Evolutionary conservation across 2,113 vertebrate genomes (phyloP).

Genomic region (Syngnathus floridae): DNA sequence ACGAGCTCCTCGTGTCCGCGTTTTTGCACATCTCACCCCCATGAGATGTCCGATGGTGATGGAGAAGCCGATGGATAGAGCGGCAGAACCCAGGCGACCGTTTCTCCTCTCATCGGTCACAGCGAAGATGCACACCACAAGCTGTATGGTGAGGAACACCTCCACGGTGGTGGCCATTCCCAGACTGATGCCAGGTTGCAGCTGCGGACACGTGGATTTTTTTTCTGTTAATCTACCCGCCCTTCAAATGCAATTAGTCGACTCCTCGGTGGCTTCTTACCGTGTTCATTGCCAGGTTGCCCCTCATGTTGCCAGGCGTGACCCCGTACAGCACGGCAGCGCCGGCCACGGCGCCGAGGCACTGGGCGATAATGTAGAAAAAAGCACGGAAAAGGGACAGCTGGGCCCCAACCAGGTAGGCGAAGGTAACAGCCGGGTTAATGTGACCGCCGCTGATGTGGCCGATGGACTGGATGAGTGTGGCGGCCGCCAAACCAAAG

Average conservation of each 20-base stretch:
- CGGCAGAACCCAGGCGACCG: constrained; percentile 78
- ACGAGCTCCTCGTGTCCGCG: background rate
- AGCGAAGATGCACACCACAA: constrained; percentile 84
- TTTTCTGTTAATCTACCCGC: background rate
- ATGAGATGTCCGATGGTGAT: constrained; percentile 87
- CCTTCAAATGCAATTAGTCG: background rate
- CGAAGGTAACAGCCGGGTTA: constrained; percentile 89
- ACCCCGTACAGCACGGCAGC: constrained; percentile 85
- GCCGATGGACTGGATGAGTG: constrained; percentile 83
- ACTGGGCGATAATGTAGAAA: constrained; percentile 84
- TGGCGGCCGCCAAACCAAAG: constrained; percentile 87
- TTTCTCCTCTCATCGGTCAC: constrained; percentile 86
- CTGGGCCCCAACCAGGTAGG: constrained; percentile 86
- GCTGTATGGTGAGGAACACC: constrained; percentile 86
- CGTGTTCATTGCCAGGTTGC: constrained; percentile 84
- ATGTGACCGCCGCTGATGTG: constrained; percentile 89
- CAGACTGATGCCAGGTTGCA: constrained; percentile 82
- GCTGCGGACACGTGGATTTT: constrained; percentile 52
- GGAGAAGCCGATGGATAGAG: constrained; percentile 87
- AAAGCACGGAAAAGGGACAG: constrained; percentile 84
- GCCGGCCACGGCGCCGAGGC: constrained; percentile 84
- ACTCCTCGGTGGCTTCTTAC: constrained; percentile 62
- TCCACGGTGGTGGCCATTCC: constrained; percentile 88
- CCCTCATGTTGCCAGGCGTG: constrained; percentile 80
- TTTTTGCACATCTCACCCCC: constrained; percentile 74